These are phyloP conservation scores for Scopus umbretta DNA, from an alignment of 2,113 vertebrate species.

Conservation along the genomic window DNA sequence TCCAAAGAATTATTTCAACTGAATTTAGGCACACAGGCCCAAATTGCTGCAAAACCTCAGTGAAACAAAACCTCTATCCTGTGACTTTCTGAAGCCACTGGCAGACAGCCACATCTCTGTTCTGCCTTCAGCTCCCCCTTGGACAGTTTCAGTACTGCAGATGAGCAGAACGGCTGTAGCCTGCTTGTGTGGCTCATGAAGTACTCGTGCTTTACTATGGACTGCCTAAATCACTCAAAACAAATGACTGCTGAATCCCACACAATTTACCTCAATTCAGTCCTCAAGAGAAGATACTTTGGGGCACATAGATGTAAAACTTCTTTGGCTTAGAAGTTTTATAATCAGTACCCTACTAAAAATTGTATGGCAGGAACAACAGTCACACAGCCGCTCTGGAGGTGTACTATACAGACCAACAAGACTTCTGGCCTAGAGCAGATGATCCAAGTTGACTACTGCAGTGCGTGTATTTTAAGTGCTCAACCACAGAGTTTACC, in stretches of 20 bases:
- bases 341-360: background rate
- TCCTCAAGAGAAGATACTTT: background rate
- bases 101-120: background rate
- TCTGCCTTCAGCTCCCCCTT: background rate
- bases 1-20: background rate
- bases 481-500: background rate
- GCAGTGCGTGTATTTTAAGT: background rate
- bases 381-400: background rate
- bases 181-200: fast-evolving
- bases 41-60: background rate
- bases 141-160: background rate
- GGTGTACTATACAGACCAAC: fast-evolving
- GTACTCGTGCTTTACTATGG: fast-evolving
- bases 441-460: background rate
- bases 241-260: background rate
- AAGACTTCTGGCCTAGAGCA: background rate
- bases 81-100: background rate
- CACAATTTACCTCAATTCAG: background rate
- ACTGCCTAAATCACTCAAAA: background rate
- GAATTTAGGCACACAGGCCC: background rate
- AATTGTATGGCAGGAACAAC: fast-evolving
- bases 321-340: background rate
- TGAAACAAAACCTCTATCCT: background rate
- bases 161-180: background rate
- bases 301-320: background rate